Percentiles rank a stretch among this genome's conserved stretches.
Conservation (phyloP, 92 coral and sea anemone species). For the Palythoa caribaeorum region DNA sequence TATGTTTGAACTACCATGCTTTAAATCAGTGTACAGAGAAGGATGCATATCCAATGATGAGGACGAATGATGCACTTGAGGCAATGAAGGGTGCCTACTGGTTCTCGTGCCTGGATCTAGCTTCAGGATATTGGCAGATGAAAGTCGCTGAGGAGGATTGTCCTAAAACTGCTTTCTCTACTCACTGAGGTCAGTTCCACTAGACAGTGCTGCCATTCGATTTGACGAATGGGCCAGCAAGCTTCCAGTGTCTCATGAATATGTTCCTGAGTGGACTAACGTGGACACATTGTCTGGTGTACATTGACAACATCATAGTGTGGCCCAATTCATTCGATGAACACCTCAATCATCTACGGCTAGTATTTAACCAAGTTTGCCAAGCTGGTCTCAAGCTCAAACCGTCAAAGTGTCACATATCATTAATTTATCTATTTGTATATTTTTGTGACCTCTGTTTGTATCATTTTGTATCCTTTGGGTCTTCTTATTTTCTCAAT, state of each 20-base stretch:
- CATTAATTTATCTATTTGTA: no score
- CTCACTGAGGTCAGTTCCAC: conserved; percentile 16
- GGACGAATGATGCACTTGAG: conserved; percentile 57
- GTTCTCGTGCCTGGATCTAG: conserved; percentile 43
- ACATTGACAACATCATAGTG: no score
- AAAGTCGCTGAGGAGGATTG: conserved; percentile 20
- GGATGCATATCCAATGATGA: conserved; percentile 56
- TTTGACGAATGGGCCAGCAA: conserved; percentile 53
- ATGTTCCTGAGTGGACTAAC: background rate
- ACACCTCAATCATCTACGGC: background rate
- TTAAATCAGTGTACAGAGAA: conserved; percentile 55
- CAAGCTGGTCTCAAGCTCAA: conserved; percentile 62
- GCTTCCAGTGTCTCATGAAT: conserved; percentile 59
- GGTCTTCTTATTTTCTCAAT: no score
- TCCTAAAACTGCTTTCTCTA: conserved; percentile 9
- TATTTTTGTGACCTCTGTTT: no score
- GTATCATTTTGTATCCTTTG: no score
- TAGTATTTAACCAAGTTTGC: conserved; percentile 46
- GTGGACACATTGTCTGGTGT: no score
- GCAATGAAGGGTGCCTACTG: conserved; percentile 39
- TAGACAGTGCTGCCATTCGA: conserved; percentile 10
- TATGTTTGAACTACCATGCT: conserved; percentile 48
- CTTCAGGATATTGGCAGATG: conserved; percentile 56
- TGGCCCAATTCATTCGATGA: no score
- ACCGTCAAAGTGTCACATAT: conserved; percentile 44